phyloP scores from a whole-genome alignment of 2,888 invertebrate species.

The Cactoblastis cactorum region DNA sequence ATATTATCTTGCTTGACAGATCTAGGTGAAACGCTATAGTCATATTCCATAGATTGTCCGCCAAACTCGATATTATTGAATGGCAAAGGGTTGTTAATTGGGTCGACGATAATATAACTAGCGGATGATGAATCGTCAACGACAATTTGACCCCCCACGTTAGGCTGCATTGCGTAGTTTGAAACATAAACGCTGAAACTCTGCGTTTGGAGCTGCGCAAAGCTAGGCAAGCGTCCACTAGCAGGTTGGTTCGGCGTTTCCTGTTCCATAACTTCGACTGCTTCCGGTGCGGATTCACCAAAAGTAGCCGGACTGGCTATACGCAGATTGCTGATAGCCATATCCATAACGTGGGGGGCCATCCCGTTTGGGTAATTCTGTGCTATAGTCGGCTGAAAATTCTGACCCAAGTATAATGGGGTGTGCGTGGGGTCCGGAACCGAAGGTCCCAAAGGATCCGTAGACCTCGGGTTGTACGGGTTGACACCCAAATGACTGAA shows the following conservation, averaged over 20 bases:
- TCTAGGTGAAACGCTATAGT: conserved; percentile 60
- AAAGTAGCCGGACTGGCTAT: conserved; percentile 89
- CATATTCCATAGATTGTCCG: conserved; percentile 58
- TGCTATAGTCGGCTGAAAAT: conserved; percentile 80
- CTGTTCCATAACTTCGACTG: conserved; percentile 70
- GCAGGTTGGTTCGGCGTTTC: conserved; percentile 61
- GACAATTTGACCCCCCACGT: conserved; percentile 88
- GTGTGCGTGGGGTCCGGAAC: conserved; percentile 80
- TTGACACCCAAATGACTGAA: conserved; percentile 80
- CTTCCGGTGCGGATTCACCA: conserved; percentile 83
- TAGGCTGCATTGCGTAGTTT: conserved; percentile 81
- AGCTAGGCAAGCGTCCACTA: conserved; percentile 81
- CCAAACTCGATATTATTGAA: conserved; percentile 54
- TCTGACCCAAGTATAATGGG: conserved; percentile 80
- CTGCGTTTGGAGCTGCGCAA: conserved; percentile 81
- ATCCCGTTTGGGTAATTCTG: conserved; percentile 90
- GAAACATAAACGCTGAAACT: conserved; percentile 79
- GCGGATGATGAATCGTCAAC: conserved; percentile 76
- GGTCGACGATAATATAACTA: conserved; percentile 69
- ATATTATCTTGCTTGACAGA: conserved; percentile 52
- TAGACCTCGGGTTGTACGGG: conserved; percentile 79
- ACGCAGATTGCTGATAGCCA: conserved; percentile 83
- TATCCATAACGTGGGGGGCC: conserved; percentile 92
- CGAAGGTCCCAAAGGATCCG: conserved; percentile 80
- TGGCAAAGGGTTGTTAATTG: conserved; percentile 57